phyloP scores from a whole-genome alignment of 2,113 vertebrate species.

The Pelmatolapia mariae region DNA sequence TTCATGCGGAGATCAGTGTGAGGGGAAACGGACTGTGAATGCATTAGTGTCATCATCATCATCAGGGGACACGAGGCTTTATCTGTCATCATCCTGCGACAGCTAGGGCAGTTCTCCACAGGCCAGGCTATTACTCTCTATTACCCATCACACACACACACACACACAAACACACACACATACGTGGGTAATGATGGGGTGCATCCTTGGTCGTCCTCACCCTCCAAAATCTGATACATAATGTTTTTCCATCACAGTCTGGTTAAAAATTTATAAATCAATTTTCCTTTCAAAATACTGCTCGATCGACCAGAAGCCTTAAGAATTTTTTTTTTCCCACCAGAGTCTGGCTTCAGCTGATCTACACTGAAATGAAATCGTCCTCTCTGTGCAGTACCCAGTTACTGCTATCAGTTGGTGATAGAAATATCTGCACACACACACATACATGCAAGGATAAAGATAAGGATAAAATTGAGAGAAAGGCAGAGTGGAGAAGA shows the following conservation, averaged over 20 bases:
- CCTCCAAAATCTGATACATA: constrained; percentile 29
- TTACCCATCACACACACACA: constrained; percentile 8
- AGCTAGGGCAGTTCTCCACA: constrained; percentile 37
- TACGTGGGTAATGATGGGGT: constrained; percentile 2
- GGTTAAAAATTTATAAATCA: constrained; percentile 63
- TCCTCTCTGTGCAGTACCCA: not conserved
- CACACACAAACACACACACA: not conserved
- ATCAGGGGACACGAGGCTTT: constrained; percentile 30
- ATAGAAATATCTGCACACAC: not conserved
- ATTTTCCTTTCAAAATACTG: constrained; percentile 40
- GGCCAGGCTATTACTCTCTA: constrained; percentile 44
- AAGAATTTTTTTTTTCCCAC: not conserved
- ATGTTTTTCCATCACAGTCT: constrained; percentile 47
- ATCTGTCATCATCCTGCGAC: constrained; percentile 56
- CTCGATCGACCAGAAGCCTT: not conserved
- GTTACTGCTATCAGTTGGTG: constrained; percentile 20
- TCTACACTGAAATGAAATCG: constrained; percentile 41
- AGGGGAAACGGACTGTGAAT: constrained; percentile 53
- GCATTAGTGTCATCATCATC: constrained; percentile 62
- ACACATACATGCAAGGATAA: not conserved
- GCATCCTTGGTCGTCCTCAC: not conserved
- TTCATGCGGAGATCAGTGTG: constrained; percentile 28
- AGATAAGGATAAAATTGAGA: constrained; percentile 7
- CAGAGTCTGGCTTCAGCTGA: not conserved
- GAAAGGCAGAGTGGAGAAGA: constrained; percentile 1